A percentile compares a stretch with the other conserved stretches of the same genome.
These are phyloP conservation scores for Erythrocercus mccallii DNA, from an alignment of 2,113 vertebrate genomes.

Conservation along the genomic window DNA sequence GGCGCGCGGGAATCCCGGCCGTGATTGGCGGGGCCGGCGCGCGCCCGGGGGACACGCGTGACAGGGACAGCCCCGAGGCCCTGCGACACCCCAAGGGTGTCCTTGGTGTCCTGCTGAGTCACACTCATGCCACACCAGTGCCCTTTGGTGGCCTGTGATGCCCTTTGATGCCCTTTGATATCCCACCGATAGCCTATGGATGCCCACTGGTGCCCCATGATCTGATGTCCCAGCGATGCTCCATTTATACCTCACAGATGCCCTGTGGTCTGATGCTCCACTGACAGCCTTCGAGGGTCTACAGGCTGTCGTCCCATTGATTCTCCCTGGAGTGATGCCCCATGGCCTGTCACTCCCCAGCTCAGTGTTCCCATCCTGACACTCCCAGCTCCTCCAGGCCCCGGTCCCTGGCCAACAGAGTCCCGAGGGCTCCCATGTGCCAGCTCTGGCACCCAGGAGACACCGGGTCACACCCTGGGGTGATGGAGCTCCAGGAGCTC, in stretches of 20 bases:
- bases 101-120: too few species aligned
- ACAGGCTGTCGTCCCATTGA: rapidly evolving
- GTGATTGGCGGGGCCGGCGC: background rate
- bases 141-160: too few species aligned
- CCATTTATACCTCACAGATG: rapidly evolving
- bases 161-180: background rate
- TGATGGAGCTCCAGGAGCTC: background rate
- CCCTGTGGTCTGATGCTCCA: background rate
- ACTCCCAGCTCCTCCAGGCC: rapidly evolving
- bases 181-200: rapidly evolving
- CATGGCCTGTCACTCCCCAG: background rate
- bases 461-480: rapidly evolving
- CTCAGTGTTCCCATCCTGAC: rapidly evolving
- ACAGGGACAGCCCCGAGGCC: too few species aligned
- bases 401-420: rapidly evolving
- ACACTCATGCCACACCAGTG: background rate
- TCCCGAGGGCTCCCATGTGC: too few species aligned
- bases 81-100: rapidly evolving
- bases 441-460: background rate
- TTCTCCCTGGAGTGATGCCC: rapidly evolving
- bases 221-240: rapidly evolving
- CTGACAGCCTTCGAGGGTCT: rapidly evolving
- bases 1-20: slow-evolving; percentile 48
- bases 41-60: background rate
- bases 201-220: rapidly evolving